A percentile compares a stretch with the other conserved stretches of the same genome.
Evolutionary conservation across 2,113 vertebrate species (phyloP).

Genomic region (Lonchura striata): DNA sequence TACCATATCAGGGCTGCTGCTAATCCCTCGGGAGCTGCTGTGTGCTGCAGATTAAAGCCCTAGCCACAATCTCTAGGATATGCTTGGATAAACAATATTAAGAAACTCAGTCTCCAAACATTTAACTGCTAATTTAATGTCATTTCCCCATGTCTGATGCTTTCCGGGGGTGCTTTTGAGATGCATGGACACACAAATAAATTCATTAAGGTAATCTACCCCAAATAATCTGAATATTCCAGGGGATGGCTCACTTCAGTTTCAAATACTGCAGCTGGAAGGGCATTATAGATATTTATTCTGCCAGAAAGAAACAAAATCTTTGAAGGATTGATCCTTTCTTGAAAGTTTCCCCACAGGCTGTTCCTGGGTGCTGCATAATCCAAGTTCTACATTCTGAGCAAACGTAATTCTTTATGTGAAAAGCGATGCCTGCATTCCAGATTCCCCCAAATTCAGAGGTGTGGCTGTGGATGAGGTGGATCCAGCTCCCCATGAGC

Average conservation of each 20-base stretch:
- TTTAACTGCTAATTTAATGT: constrained; percentile 14
- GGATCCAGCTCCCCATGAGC: not conserved
- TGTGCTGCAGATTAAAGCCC: constrained; percentile 57
- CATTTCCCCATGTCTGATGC: not conserved
- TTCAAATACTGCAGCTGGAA: constrained; percentile 30
- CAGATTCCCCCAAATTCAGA: not conserved
- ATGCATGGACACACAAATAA: not conserved
- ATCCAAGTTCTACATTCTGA: not conserved
- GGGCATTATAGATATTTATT: constrained; percentile 8
- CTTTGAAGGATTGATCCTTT: not conserved
- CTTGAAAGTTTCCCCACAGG: not conserved
- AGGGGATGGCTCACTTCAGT: not conserved
- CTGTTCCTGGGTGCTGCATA: not conserved
- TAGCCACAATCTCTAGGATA: constrained; percentile 25
- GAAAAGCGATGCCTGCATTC: not conserved
- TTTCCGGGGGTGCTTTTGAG: not conserved
- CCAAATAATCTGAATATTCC: constrained; percentile 7
- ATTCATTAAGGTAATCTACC: constrained; percentile 15
- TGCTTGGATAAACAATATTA: constrained; percentile 37
- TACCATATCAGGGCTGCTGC: constrained; percentile 42
- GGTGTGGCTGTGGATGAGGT: not conserved
- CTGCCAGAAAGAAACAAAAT: not conserved
- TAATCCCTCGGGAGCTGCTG: constrained; percentile 19
- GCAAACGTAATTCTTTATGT: not conserved
- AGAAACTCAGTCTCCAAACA: not conserved